phyloP scores from a whole-genome alignment of 2,797 vertebrate species.

The Hydrolagus colliei region DNA sequence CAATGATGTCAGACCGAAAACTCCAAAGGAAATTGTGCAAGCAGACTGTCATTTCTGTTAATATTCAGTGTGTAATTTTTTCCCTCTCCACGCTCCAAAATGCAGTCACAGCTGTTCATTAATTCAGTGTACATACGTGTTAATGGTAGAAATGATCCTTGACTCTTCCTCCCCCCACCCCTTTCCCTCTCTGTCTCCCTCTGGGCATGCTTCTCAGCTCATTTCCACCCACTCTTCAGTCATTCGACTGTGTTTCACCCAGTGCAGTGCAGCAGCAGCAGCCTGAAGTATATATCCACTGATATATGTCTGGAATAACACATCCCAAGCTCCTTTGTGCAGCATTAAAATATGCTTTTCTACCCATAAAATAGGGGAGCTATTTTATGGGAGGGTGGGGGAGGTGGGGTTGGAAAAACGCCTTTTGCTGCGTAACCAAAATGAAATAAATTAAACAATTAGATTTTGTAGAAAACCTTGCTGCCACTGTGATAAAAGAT shows the following conservation, averaged over 20 bases:
- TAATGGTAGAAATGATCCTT: not conserved
- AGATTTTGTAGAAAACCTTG: not conserved
- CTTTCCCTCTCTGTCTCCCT: not conserved
- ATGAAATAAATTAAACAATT: not conserved
- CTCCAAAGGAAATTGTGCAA: not conserved
- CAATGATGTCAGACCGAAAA: not conserved
- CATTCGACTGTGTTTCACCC: slow-evolving; percentile 4
- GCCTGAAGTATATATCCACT: not conserved
- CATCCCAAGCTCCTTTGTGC: not conserved
- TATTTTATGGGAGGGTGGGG: not conserved
- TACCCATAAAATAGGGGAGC: not conserved
- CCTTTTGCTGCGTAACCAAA: not conserved
- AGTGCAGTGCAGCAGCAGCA: not conserved
- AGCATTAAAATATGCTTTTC: not conserved
- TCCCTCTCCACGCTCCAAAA: not conserved
- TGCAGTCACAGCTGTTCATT: slow-evolving; percentile 14
- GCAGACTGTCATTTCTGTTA: slow-evolving; percentile 18
- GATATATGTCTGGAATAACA: not conserved
- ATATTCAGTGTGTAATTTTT: not conserved
- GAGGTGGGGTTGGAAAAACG: not conserved
- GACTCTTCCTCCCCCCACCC: not conserved
- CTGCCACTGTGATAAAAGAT: not conserved
- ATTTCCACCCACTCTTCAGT: not conserved
- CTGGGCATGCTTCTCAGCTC: not conserved
- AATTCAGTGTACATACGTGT: not conserved